Percentiles rank a stretch among this genome's conserved stretches.
Evolutionary conservation across 2,113 vertebrate genomes (phyloP).

Genomic region (Bos indicus): DNA sequence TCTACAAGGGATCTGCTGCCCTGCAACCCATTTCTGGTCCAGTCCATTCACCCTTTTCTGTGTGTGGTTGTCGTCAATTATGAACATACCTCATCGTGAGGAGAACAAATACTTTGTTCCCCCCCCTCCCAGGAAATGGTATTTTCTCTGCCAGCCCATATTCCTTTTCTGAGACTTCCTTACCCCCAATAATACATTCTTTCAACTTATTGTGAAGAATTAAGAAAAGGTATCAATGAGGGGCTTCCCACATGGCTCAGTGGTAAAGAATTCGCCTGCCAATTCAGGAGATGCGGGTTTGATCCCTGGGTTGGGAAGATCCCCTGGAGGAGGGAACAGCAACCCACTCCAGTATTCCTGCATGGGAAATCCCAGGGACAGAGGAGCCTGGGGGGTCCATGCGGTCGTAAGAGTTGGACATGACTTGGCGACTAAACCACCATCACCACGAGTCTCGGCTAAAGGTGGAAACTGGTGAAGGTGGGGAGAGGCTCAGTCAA

Average conservation of each 20-base stretch:
- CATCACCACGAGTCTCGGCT: neutral
- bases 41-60: neutral
- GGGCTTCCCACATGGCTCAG: neutral
- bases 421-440: neutral
- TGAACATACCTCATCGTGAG: neutral
- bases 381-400: neutral
- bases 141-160: neutral
- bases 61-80: neutral
- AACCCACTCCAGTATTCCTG: neutral
- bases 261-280: neutral
- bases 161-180: neutral
- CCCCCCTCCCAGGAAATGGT: neutral
- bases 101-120: neutral
- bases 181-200: neutral
- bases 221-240: neutral
- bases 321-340: neutral
- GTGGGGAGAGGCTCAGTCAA: neutral
- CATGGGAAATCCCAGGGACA: neutral
- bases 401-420: rapidly evolving
- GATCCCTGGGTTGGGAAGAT: neutral
- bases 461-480: neutral
- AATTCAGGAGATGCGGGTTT: neutral
- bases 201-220: neutral
- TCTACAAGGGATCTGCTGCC: neutral
- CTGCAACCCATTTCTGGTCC: neutral